These are phyloP conservation scores for Crenuchus spilurus DNA, from an alignment of 2,797 vertebrate genomes.

Conservation along the genomic window DNA sequence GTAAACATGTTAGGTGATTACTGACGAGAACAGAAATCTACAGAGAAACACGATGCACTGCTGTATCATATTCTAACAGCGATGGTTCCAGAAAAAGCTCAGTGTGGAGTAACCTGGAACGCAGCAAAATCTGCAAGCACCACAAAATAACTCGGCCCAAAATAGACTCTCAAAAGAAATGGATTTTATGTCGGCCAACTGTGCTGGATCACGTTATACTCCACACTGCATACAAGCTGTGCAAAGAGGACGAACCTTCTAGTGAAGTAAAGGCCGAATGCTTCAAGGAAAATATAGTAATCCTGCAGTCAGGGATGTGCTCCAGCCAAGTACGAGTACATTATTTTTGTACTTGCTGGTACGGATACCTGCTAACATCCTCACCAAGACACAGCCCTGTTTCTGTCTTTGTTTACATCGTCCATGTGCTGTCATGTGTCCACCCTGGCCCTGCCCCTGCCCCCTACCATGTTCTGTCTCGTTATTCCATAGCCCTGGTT, in stretches of 20 bases:
- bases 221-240: background rate
- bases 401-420: too few species aligned
- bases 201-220: background rate
- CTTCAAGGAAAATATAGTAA: background rate
- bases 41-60: background rate
- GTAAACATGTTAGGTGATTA: background rate
- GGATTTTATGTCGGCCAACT: background rate
- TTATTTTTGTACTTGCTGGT: too few species aligned
- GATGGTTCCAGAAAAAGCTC: background rate
- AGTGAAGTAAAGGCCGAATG: background rate
- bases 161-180: background rate
- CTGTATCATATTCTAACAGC: background rate
- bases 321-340: too few species aligned
- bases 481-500: too few species aligned
- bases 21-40: background rate
- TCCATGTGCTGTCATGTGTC: too few species aligned
- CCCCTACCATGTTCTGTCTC: too few species aligned
- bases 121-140: background rate
- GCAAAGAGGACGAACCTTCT: background rate
- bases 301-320: too few species aligned
- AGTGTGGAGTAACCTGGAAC: background rate
- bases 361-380: too few species aligned
- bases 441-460: too few species aligned
- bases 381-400: too few species aligned
- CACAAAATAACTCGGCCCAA: background rate